Conservation (phyloP, 2,888 invertebrate genomes). For the Aphidoletes aphidimyza region DNA sequence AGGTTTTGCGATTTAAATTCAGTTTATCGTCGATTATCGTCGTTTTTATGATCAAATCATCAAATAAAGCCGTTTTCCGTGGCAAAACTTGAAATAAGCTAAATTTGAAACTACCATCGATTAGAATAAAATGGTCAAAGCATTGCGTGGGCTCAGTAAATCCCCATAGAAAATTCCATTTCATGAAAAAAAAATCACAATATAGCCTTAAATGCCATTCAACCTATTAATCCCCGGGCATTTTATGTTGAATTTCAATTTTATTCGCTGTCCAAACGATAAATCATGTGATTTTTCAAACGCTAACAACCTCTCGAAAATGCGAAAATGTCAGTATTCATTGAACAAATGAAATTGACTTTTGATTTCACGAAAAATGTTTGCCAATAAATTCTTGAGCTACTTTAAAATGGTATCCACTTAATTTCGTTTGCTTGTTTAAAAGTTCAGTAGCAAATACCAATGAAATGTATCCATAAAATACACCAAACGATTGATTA, state of each 20-base stretch:
- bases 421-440: background rate
- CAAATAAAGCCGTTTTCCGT: background rate
- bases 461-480: background rate
- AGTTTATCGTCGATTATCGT: background rate
- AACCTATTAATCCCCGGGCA: too few relatives aligned
- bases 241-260: background rate
- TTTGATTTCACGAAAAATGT: conserved; percentile 35
- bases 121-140: too few relatives aligned
- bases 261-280: background rate
- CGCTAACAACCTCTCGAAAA: too few relatives aligned
- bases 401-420: conserved; percentile 35
- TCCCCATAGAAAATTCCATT: too few relatives aligned
- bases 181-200: background rate
- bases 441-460: background rate
- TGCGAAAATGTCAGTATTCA: too few relatives aligned
- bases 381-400: conserved; percentile 42
- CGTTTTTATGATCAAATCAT: background rate
- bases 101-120: too few relatives aligned
- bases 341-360: background rate
- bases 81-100: background rate
- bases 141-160: too few relatives aligned
- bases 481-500: conserved; percentile 19
- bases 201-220: too few relatives aligned
- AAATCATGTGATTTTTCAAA: conserved; percentile 2
- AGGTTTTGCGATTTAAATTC: background rate